Percentiles rank a stretch among this genome's conserved stretches.
These are phyloP conservation scores for Euspilapteryx auroguttella DNA, from an alignment of 2,888 invertebrate species.

Conservation along the genomic window DNA sequence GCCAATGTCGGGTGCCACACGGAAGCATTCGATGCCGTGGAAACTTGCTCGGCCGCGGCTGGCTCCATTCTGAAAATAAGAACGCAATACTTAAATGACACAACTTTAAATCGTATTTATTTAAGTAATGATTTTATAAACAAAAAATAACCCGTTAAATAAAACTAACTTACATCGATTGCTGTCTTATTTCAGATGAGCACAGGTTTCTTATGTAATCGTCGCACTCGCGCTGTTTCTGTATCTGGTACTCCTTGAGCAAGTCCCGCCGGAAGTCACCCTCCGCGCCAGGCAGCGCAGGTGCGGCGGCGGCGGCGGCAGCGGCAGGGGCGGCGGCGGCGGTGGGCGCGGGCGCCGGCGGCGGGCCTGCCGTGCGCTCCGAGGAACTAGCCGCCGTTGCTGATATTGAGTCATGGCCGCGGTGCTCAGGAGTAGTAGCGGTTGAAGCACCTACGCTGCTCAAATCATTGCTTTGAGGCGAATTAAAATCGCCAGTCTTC, in stretches of 20 bases:
- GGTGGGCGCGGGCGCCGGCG: slow-evolving; percentile 16
- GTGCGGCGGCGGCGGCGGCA: slow-evolving; percentile 6
- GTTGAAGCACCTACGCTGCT: slow-evolving; percentile 38
- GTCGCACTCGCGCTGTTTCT: slow-evolving; percentile 67
- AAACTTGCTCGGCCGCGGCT: slow-evolving; percentile 14
- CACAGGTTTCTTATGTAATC: slow-evolving; percentile 46
- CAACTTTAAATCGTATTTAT: background rate
- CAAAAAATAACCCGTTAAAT: too few relatives aligned
- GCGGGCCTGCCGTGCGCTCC: slow-evolving; percentile 21
- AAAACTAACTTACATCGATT: slow-evolving; percentile 27
- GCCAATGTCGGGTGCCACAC: too few relatives aligned
- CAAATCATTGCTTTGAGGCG: slow-evolving; percentile 28
- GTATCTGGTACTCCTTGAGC: slow-evolving; percentile 79
- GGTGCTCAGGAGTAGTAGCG: slow-evolving; percentile 71
- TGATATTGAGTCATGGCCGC: slow-evolving; percentile 68
- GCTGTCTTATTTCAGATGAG: slow-evolving; percentile 34
- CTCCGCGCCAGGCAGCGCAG: slow-evolving; percentile 21
- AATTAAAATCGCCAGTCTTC: slow-evolving; percentile 29
- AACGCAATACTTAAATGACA: slow-evolving; percentile 3
- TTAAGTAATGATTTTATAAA: too few relatives aligned
- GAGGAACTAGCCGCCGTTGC: slow-evolving; percentile 58
- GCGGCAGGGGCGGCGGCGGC: slow-evolving; percentile 15
- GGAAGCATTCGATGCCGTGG: too few relatives aligned
- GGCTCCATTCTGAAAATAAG: slow-evolving; percentile 29
- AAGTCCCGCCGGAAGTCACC: slow-evolving; percentile 65